phyloP scores from a whole-genome alignment of 2,113 vertebrate species.

The Mola mola region DNA sequence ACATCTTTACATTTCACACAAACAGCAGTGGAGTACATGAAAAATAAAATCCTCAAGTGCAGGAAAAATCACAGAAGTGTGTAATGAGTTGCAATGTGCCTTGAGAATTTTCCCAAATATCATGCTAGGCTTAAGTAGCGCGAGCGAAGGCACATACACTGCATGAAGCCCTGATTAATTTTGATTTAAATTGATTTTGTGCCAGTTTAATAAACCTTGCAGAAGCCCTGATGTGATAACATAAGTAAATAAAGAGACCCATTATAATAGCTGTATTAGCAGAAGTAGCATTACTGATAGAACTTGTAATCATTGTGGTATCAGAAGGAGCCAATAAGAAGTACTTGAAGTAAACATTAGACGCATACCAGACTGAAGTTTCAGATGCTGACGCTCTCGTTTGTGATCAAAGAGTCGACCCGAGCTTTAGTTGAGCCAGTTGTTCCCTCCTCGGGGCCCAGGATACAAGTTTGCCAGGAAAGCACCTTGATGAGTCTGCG shows the following conservation, averaged over 20 bases:
- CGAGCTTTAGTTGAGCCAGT: slow-evolving; percentile 53
- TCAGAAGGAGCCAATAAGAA: neutral
- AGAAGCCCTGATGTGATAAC: slow-evolving; percentile 19
- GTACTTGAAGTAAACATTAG: neutral
- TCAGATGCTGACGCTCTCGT: slow-evolving; percentile 33
- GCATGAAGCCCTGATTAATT: slow-evolving; percentile 31
- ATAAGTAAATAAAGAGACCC: neutral
- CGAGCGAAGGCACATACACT: slow-evolving; percentile 28
- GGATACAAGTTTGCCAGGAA: slow-evolving; percentile 54
- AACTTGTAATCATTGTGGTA: neutral
- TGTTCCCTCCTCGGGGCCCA: slow-evolving; percentile 42
- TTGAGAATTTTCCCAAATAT: slow-evolving; percentile 47
- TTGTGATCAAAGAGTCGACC: slow-evolving; percentile 62
- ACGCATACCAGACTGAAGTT: slow-evolving; percentile 30
- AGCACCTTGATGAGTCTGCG: slow-evolving; percentile 66
- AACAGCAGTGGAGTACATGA: slow-evolving; percentile 23
- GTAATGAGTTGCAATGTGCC: slow-evolving; percentile 45
- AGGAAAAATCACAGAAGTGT: slow-evolving; percentile 41
- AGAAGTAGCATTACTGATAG: neutral
- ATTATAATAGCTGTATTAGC: neutral
- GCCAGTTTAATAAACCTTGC: slow-evolving; percentile 34
- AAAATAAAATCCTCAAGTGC: slow-evolving; percentile 36
- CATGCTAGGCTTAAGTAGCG: slow-evolving; percentile 47
- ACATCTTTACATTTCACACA: slow-evolving; percentile 29
- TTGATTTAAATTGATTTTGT: slow-evolving; percentile 35